These are phyloP conservation scores for Nannoperca obscura DNA, from an alignment of 2,797 vertebrate species.

Conservation along the genomic window DNA sequence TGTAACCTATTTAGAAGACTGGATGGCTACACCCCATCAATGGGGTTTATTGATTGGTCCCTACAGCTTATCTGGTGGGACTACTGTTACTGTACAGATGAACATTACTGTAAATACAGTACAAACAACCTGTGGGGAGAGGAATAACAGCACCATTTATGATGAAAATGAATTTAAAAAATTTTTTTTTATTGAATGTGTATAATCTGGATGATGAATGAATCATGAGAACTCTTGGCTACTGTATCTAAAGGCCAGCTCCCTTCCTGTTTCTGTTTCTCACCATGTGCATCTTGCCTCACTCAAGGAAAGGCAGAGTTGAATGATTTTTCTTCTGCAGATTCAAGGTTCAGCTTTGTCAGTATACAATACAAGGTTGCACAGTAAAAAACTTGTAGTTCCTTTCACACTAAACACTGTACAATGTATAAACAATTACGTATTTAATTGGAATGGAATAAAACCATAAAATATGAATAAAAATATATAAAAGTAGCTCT, in stretches of 20 bases:
- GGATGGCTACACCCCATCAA: too few relatives aligned
- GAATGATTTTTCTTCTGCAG: neutral
- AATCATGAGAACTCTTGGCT: neutral
- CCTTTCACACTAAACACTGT: too few relatives aligned
- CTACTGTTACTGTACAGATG: neutral
- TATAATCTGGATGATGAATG: neutral
- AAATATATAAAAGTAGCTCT: too few relatives aligned
- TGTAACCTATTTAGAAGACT: too few relatives aligned
- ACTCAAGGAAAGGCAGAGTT: neutral
- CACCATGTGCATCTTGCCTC: neutral
- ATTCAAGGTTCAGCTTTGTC: neutral
- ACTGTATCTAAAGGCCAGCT: neutral
- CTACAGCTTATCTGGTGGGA: neutral
- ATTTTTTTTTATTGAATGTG: neutral
- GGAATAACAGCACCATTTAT: neutral
- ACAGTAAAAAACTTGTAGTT: too few relatives aligned
- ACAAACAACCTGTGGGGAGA: neutral
- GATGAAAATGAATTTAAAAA: neutral
- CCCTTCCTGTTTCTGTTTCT: too few relatives aligned
- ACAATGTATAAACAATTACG: too few relatives aligned
- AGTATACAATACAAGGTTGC: too few relatives aligned
- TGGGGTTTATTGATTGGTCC: neutral
- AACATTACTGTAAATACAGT: neutral
- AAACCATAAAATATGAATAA: too few relatives aligned
- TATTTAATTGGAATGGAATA: too few relatives aligned